phyloP scores from a whole-genome alignment of 2,797 vertebrate genomes.

The Lateolabrax maculatus region DNA sequence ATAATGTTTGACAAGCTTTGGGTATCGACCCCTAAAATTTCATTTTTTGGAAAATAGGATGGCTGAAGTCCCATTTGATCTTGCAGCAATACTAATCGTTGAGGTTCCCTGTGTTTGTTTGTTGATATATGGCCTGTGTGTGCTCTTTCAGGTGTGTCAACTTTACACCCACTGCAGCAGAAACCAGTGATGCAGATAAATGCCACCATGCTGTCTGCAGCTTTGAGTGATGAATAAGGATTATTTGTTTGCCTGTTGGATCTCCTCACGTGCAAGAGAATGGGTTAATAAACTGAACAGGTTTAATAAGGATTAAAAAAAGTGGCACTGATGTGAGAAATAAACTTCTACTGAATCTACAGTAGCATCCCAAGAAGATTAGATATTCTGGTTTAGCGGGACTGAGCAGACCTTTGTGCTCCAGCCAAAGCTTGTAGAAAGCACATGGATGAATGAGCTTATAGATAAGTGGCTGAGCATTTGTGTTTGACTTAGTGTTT shows the following conservation, averaged over 20 bases:
- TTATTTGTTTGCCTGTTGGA: slow-evolving; percentile 11
- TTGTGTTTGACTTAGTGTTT: slow-evolving; percentile 46
- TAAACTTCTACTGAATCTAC: slow-evolving; percentile 25
- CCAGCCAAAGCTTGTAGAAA: slow-evolving; percentile 33
- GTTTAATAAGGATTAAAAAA: slow-evolving; percentile 1
- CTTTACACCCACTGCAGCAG: neutral
- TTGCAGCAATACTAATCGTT: neutral
- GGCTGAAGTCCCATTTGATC: neutral
- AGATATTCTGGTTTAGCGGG: slow-evolving; percentile 28
- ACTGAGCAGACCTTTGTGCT: slow-evolving; percentile 21
- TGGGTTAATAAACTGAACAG: neutral
- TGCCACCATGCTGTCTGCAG: neutral
- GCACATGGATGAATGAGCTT: slow-evolving; percentile 51
- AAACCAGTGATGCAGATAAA: slow-evolving; percentile 3
- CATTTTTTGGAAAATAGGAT: neutral
- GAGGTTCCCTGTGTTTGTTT: neutral
- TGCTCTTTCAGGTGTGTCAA: neutral
- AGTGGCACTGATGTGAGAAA: slow-evolving; percentile 7
- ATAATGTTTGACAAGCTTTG: neutral
- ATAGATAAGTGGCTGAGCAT: slow-evolving; percentile 52
- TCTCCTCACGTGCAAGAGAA: neutral
- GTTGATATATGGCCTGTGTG: neutral
- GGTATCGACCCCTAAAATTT: neutral
- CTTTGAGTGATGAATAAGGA: too few species aligned
- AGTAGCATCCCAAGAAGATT: slow-evolving; percentile 8